These are phyloP conservation scores for Melanostoma mellinum DNA, from an alignment of 2,888 invertebrate genomes.

Conservation along the genomic window DNA sequence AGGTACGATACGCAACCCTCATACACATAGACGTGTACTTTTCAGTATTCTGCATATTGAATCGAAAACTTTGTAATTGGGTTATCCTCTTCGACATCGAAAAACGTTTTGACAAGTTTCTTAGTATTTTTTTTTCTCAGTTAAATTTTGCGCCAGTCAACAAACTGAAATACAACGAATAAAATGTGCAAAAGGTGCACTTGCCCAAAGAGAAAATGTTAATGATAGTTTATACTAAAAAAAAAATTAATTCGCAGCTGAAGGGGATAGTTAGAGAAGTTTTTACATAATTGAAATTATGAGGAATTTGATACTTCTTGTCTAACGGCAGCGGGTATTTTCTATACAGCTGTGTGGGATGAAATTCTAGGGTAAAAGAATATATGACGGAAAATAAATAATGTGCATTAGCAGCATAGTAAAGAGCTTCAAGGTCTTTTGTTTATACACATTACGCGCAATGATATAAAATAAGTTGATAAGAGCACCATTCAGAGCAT, in stretches of 20 bases:
- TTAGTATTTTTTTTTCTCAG: conserved; percentile 2
- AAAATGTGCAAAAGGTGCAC: neutral
- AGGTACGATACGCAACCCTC: conserved; percentile 6
- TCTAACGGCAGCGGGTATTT: neutral
- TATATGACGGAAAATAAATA: neutral
- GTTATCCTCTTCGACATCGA: conserved; percentile 73
- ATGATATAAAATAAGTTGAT: neutral
- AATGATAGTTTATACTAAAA: conserved; percentile 45
- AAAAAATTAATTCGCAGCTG: conserved; percentile 52
- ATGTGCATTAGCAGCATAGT: conserved; percentile 9
- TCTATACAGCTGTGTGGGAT: neutral
- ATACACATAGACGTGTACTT: conserved; percentile 50
- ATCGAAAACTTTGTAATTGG: conserved; percentile 73
- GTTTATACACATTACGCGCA: neutral
- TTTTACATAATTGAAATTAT: conserved; percentile 62
- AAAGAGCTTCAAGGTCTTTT: neutral
- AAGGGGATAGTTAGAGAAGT: conserved; percentile 37
- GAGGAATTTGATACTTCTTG: conserved; percentile 23
- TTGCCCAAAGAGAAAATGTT: conserved; percentile 22
- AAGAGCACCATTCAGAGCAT: neutral
- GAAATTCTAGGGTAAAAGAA: neutral
- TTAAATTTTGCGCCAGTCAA: conserved; percentile 31
- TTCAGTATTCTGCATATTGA: conserved; percentile 70
- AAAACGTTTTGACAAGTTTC: conserved; percentile 65
- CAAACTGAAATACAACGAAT: neutral